Conservation (phyloP, 2,113 vertebrate genomes). For the Grammomys surdaster region DNA sequence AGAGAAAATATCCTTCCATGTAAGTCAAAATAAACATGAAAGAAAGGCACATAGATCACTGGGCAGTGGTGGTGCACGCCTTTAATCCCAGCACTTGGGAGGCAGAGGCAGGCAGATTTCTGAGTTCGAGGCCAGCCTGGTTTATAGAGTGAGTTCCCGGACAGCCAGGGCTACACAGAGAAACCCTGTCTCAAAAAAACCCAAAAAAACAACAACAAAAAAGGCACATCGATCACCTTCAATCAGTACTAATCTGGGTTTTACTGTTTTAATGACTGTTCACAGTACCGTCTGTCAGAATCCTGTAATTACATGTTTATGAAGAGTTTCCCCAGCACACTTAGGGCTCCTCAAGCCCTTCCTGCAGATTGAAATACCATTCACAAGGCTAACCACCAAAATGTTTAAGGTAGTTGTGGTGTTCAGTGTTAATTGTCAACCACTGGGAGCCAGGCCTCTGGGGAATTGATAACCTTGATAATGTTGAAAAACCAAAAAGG, state of each 20-base stretch:
- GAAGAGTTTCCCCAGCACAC: background rate
- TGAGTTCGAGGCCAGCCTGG: no score
- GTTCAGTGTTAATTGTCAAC: background rate
- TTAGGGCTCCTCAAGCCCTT: slow-evolving; percentile 11
- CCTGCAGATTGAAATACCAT: slow-evolving; percentile 7
- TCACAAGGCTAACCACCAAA: slow-evolving; percentile 15
- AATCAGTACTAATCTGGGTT: slow-evolving; percentile 34
- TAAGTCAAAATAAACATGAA: background rate
- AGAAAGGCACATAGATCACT: background rate
- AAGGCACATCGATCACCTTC: background rate
- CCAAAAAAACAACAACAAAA: background rate
- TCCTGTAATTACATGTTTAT: slow-evolving; percentile 47
- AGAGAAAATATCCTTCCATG: background rate
- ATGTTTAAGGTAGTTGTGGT: background rate
- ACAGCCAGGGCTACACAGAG: no score
- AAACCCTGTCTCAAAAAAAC: no score
- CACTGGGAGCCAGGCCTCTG: background rate
- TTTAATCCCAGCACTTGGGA: no score
- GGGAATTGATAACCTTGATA: background rate
- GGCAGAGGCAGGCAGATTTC: no score
- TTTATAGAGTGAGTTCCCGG: no score
- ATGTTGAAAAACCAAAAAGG: background rate
- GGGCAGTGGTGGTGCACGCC: no score
- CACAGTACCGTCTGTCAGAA: background rate
- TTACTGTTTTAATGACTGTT: slow-evolving; percentile 36